Base-by-base conservation (phyloP, 2,888 invertebrate species). In the Drosophila colorata region DNA sequence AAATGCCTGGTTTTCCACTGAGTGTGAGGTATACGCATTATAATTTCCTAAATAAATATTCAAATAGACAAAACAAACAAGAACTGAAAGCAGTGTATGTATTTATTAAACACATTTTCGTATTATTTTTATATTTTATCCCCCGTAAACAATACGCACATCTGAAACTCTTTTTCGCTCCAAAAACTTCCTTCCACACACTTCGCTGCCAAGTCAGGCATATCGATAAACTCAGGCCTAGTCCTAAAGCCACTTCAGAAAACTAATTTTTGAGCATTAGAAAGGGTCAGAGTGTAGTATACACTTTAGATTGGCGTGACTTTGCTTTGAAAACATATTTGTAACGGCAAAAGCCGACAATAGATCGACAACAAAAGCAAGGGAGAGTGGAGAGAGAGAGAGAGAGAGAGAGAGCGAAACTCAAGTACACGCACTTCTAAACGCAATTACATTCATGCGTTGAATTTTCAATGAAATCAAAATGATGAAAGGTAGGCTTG, bases 251-350 rank as follows among this genome's bases (percentile, higher is more conserved):
- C 85, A 78, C 83, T 83, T 76, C 59, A 83, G 67, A 83, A 78
- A 85, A 87, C 81, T 72, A 71, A 83, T 81, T 87, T 87, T 69
- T 78, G 61, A 60, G 78, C 78, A 83, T 80, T 85, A 83, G 83
- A 83, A 84, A 76, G 87, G 87, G 61, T 41, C 33, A 53, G 47
- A 59, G 5, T 49, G 23, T 53, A 8, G 33, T 57, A 60, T 46
- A 31, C 61, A 60, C 58, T 61, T 56, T 43, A 46, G 28, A 60
- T 48, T 40, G 52, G 51, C 44, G 13, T 69, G 84, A 85, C 88
- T 85, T 85, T 88, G 88, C 85, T 85, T 80, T 85, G 84, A 88
- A 86, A 88, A 85, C 88, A 85, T 80, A 80, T 85, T 84, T 81
- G 85, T 85, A 87, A 81, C 87, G 87, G 83, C 87, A 68, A 72